Percentiles rank a stretch among this genome's conserved stretches.
phyloP scores from a whole-genome alignment of 2,113 vertebrate species.

The Paradisaea rubra region DNA sequence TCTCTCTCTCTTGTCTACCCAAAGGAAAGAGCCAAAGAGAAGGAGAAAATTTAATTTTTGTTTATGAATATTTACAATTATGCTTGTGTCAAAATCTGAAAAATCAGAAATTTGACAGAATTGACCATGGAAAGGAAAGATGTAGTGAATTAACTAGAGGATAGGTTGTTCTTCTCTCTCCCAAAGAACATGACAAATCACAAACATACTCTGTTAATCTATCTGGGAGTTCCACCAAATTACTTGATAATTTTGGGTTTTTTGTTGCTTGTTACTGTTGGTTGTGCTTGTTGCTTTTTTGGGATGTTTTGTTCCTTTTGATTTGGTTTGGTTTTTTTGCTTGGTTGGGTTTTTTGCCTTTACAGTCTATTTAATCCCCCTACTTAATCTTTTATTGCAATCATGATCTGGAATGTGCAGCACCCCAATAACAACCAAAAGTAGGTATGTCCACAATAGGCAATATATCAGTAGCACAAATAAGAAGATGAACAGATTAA shows the following conservation, averaged over 20 bases:
- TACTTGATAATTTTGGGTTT: neutral
- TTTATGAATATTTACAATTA: neutral
- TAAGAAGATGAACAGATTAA: neutral
- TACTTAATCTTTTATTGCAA: neutral
- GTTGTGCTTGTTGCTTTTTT: neutral
- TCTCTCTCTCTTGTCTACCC: neutral
- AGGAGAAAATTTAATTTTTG: neutral
- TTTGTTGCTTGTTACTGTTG: neutral
- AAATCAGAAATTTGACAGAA: neutral
- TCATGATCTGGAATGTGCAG: neutral
- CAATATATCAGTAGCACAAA: neutral
- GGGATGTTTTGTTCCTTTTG: neutral
- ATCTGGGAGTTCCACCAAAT: neutral
- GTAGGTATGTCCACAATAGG: accelerated
- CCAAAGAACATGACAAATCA: neutral
- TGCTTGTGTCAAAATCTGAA: neutral
- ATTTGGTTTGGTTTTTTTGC: neutral
- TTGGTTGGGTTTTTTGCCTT: neutral
- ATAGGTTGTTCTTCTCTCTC: neutral
- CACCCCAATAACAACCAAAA: neutral
- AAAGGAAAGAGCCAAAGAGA: neutral
- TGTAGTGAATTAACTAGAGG: neutral
- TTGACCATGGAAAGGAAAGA: neutral
- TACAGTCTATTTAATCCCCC: neutral
- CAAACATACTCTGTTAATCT: neutral